phyloP scores from a whole-genome alignment of 2,797 vertebrate species.

The Sebastes flavidus region DNA sequence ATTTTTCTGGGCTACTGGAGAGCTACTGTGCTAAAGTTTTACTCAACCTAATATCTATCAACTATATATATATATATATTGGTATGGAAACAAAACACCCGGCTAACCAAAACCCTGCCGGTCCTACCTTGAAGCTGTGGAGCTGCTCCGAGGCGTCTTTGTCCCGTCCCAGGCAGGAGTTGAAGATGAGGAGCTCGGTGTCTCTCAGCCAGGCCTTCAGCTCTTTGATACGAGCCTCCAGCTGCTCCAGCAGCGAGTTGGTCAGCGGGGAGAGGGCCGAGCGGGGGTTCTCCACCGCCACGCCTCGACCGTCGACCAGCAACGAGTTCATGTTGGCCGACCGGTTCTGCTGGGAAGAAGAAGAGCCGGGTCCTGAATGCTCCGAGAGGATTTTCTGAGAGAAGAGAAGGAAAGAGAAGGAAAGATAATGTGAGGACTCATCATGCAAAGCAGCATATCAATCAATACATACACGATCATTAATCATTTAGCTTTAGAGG shows the following conservation, averaged over 20 bases:
- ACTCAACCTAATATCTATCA: background rate
- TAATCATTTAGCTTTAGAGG: conserved; percentile 30
- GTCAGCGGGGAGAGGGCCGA: conserved; percentile 92
- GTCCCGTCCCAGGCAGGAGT: conserved; percentile 92
- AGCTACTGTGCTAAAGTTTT: background rate
- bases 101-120: too few species aligned
- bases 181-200: conserved; percentile 98
- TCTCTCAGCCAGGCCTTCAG: conserved; percentile 97
- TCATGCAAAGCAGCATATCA: conserved; percentile 38
- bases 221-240: conserved; percentile 95
- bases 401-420: background rate
- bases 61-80: too few species aligned
- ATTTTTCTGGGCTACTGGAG: background rate
- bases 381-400: conserved; percentile 88
- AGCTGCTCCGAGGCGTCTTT: conserved; percentile 76
- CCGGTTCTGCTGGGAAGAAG: conserved; percentile 4
- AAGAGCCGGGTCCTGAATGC: conserved; percentile 49
- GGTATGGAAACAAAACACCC: rapidly evolving
- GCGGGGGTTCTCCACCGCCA: conserved; percentile 76
- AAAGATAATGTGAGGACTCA: background rate
- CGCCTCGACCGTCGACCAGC: conserved; percentile 10
- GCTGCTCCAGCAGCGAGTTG: conserved; percentile 91
- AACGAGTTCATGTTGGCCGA: background rate
- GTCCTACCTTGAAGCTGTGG: conserved; percentile 83
- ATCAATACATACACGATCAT: conserved; percentile 35